Base-by-base conservation (phyloP, 2,797 vertebrate genomes). In the Chelmon rostratus region DNA sequence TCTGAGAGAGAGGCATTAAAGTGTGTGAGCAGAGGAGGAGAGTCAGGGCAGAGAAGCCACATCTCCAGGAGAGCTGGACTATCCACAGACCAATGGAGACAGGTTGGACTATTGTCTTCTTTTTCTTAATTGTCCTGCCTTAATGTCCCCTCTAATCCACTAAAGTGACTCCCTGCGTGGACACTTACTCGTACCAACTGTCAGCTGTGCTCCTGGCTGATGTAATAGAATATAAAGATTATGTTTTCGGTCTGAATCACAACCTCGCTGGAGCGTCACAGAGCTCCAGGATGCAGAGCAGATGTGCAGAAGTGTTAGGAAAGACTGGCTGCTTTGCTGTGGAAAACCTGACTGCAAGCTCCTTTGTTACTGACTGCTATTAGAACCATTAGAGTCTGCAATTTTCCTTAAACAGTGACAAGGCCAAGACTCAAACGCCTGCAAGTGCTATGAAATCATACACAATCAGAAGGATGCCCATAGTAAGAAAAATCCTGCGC, bases 61-160 rank as follows among this genome's bases (percentile, higher is more conserved):
- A 88, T 88, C 88, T 93, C 81, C 86, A 79, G 82, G 79, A 89
- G 85, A 89, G 79, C 84, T 76, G 85, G 83, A 87, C 78, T 67
- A 69, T 65, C 71, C 74, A 35, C 83, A 66, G 69, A 76, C 78
- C 66, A 12, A 87, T 91, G 88, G 90, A 88, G 83, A 91, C 92
- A 91, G 91, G 90, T 93, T 77, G 74, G 90, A 80, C 44, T 38
- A 1, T 69, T 75, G 23, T 68, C 33, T 73, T 21, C 15, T 64
- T 53, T 57, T 58, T 61, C 49, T 58, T 19, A 4, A 13, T 52
- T 65, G 13, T 46, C 70, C 16, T 59, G 5, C 6, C 1, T 46
- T 69, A 0, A 23, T 64, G 40, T 50, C 12, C 12, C n/a, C 0
- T 77, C 71, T 28, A 40, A 57, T 15, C 18, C 15, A 15, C 54